Evolutionary conservation across 2,113 vertebrate species (phyloP), one percentile per base, ranked within the genome.

Genomic region (Forbesichthys agassizii): DNA sequence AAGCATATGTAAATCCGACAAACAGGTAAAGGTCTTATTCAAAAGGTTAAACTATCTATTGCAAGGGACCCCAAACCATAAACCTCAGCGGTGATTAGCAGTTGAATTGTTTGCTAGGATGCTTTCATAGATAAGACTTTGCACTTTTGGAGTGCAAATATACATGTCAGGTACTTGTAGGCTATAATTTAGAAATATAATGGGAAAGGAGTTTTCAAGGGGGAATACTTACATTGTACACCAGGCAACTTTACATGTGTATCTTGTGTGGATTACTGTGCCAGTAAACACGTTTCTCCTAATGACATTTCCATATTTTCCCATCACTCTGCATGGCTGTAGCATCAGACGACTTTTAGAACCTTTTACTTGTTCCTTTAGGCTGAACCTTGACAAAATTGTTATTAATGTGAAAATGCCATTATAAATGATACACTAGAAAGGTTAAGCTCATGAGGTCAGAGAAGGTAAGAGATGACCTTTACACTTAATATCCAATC

Each of bases 201-300:
- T 52, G 58, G 42, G 68, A 77, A 74, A 72, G 36, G 80, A 87
- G 57, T 73, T 59, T 75, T 75, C 61, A 13, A 65, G 75, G 84
- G 81, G 79, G 71, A 84, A 84, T 70, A 65, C 73, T 78, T 85
- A 75, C 57, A 85, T 86, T 84, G 82, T 84, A 72, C 75, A 75
- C 80, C 69, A 83, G 88, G 87, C 60, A 71, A 78, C 27, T 27
- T 27, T 71, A 85, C 81, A 76, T 14, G 1, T 47, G n/a, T n/a
- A 68, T 52, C 54, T 68, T 72, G 81, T 85, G 79, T 74, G 81
- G 70, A 76, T 62, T 61, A 61, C 73, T 52, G 63, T 71, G 73
- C 42, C 64, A 72, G 36, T 42, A 42, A 63, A 75, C 52, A 68
- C 59, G 55, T 63, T 78, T 83, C 46, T 73, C 66, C 66, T 66